Evolutionary conservation across 2,888 invertebrate species (phyloP).

Genomic region (Orchesellides sinensis): DNA sequence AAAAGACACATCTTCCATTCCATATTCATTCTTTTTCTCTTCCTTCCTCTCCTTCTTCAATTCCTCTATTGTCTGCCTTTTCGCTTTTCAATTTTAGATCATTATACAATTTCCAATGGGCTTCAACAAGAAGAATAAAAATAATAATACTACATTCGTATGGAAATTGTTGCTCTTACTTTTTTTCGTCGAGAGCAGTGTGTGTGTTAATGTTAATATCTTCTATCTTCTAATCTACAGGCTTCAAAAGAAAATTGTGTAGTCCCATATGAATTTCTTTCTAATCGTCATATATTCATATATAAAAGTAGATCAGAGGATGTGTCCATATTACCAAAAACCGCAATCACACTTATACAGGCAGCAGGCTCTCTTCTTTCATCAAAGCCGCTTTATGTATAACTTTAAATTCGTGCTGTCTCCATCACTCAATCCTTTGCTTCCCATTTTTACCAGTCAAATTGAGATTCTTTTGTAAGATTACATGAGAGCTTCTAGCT

Average conservation of each 20-base stretch:
- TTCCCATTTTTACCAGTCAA: neutral
- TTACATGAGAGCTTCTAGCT: too few relatives aligned
- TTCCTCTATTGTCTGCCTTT: constrained; percentile 51
- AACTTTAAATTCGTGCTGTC: neutral
- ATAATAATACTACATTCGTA: constrained; percentile 49
- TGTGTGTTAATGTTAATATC: neutral
- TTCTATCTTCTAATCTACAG: constrained; percentile 18
- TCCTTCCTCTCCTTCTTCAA: constrained; percentile 36
- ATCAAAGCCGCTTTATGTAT: neutral
- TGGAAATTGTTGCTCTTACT: constrained; percentile 53
- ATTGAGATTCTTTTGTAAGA: constrained; percentile 27
- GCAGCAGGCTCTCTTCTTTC: neutral
- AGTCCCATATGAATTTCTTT: constrained; percentile 46
- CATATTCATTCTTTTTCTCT: constrained; percentile 12
- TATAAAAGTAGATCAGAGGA: neutral
- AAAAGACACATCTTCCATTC: constrained; percentile 40
- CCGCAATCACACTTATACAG: neutral
- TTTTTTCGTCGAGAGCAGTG: neutral
- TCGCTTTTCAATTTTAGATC: constrained; percentile 61
- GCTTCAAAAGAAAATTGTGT: constrained; percentile 11
- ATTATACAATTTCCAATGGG: constrained; percentile 37
- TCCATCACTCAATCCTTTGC: constrained; percentile 3
- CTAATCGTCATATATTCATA: constrained; percentile 13
- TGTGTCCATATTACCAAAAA: constrained; percentile 1
- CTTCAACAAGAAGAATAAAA: too few relatives aligned